Conservation (phyloP, 2,113 vertebrate genomes). For the Laticauda colubrina region DNA sequence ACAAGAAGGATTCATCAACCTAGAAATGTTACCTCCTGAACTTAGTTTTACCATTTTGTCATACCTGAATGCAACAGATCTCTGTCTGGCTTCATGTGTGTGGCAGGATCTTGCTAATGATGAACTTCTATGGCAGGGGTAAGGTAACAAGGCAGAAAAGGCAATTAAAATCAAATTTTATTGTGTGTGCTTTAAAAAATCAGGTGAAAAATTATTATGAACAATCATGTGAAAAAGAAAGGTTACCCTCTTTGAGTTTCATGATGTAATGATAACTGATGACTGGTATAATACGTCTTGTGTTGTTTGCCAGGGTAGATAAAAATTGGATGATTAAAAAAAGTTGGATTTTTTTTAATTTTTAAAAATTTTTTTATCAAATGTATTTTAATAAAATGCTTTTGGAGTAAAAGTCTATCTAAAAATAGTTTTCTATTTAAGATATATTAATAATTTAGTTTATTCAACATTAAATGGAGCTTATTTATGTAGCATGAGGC, state of each 20-base stretch:
- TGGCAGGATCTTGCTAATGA: slow-evolving; percentile 96
- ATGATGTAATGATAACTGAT: not conserved
- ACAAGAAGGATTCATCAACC: slow-evolving; percentile 89
- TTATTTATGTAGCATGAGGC: no score
- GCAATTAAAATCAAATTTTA: slow-evolving; percentile 9
- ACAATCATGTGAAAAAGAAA: not conserved
- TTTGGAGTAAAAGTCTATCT: no score
- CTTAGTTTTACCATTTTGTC: slow-evolving; percentile 97
- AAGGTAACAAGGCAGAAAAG: slow-evolving; percentile 55
- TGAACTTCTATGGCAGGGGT: slow-evolving; percentile 99
- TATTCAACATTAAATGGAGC: no score
- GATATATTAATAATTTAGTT: no score
- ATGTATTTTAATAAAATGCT: no score
- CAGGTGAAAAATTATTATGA: slow-evolving; percentile 27
- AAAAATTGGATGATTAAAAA: no score
- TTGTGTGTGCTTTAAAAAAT: not conserved
- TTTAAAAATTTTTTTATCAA: no score
- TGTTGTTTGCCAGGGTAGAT: not conserved
- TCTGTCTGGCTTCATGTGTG: slow-evolving; percentile 95
- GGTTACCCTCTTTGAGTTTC: not conserved
- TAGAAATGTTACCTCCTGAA: slow-evolving; percentile 96
- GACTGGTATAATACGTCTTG: not conserved
- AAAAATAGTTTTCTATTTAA: no score
- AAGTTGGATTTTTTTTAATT: no score
- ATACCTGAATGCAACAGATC: slow-evolving; percentile 96